phyloP scores from a whole-genome alignment of 2,888 invertebrate genomes.

The Marasmarcha lunaedactyla region DNA sequence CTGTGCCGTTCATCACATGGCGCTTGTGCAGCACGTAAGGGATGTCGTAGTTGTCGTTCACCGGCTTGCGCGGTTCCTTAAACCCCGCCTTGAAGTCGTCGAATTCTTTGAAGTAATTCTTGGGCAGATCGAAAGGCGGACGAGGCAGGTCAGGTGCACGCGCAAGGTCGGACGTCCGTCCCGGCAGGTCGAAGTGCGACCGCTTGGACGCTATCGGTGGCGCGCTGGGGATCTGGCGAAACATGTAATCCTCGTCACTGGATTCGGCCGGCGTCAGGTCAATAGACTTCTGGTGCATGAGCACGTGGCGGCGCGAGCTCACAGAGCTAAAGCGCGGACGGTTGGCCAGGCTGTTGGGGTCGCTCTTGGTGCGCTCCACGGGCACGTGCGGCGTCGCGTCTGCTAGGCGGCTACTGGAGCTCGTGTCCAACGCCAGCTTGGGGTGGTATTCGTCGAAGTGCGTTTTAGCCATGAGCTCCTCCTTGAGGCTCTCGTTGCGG shows the following conservation, averaged over 20 bases:
- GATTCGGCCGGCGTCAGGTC: slow-evolving; percentile 88
- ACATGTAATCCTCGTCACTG: slow-evolving; percentile 85
- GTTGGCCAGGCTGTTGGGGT: slow-evolving; percentile 83
- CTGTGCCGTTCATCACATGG: slow-evolving; percentile 88
- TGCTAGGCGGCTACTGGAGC: slow-evolving; percentile 61
- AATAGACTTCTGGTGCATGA: slow-evolving; percentile 89
- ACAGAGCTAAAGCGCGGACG: slow-evolving; percentile 79
- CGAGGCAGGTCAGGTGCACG: slow-evolving; percentile 73
- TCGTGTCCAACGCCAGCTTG: slow-evolving; percentile 64
- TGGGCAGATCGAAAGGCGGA: slow-evolving; percentile 78
- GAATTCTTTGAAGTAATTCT: slow-evolving; percentile 78
- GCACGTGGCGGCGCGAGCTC: slow-evolving; percentile 79
- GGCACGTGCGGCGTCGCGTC: slow-evolving; percentile 76
- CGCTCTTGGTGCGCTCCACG: slow-evolving; percentile 87
- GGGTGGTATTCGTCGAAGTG: slow-evolving; percentile 81
- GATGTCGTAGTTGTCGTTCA: slow-evolving; percentile 77
- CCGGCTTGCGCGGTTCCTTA: slow-evolving; percentile 57
- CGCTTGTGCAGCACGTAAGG: slow-evolving; percentile 88
- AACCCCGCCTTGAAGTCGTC: slow-evolving; percentile 69
- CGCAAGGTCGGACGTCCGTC: slow-evolving; percentile 47
- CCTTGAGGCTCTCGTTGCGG: slow-evolving; percentile 70
- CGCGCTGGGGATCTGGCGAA: slow-evolving; percentile 80
- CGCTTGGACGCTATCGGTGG: slow-evolving; percentile 78
- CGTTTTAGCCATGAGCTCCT: slow-evolving; percentile 75
- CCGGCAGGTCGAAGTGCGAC: slow-evolving; percentile 77